phyloP scores from a whole-genome alignment of 2,113 vertebrate species.

The Oxyura jamaicensis region DNA sequence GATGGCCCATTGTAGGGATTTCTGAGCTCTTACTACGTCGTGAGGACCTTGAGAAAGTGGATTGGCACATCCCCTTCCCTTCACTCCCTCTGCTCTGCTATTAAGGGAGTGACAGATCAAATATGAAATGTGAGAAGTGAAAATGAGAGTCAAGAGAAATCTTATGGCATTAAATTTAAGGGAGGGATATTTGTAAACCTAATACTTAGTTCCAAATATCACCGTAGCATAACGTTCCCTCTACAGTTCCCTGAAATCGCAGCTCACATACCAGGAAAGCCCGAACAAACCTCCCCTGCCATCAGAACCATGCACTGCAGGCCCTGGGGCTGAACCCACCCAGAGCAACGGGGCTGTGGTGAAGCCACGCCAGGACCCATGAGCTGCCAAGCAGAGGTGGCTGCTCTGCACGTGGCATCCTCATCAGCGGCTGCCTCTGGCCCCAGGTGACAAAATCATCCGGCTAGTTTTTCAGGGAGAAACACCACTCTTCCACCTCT shows the following conservation, averaged over 20 bases:
- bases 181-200: background rate
- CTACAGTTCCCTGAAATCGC: background rate
- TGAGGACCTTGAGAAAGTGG: background rate
- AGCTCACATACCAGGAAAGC: background rate
- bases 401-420: background rate
- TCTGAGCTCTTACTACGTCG: slow-evolving; percentile 30
- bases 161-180: background rate
- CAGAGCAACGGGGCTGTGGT: background rate
- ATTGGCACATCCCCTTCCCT: background rate
- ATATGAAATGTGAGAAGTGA: background rate
- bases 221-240: background rate
- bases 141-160: background rate
- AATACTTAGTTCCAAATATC: background rate
- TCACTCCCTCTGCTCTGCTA: background rate
- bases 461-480: background rate
- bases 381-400: background rate
- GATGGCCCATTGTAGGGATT: slow-evolving; percentile 24
- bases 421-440: background rate
- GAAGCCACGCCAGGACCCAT: background rate
- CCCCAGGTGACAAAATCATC: background rate
- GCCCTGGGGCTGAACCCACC: background rate
- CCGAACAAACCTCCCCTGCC: background rate
- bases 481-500: background rate
- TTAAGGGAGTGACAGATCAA: background rate
- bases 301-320: background rate